Conservation (phyloP, 53 echinoderm and acorn worm genomes). For the Actinopyga echinites region DNA sequence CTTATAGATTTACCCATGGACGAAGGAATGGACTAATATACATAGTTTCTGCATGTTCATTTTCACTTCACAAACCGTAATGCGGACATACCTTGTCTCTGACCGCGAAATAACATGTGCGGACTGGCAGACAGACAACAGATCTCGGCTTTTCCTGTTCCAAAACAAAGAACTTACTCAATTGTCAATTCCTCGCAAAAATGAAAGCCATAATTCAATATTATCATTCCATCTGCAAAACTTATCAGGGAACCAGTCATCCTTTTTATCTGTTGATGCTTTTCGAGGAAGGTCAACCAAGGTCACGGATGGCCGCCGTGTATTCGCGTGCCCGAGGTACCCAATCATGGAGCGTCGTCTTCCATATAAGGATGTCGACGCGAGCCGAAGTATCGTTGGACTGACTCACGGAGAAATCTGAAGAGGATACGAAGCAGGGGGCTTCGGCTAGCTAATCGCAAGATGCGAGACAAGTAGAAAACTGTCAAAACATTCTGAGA, state of each 20-base stretch:
- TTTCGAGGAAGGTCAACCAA: not conserved
- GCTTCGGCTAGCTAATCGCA: not conserved
- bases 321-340: not conserved
- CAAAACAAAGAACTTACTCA: too few relatives aligned
- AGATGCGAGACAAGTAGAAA: not conserved
- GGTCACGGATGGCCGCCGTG: not conserved
- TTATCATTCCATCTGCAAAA: slow-evolving; percentile 6
- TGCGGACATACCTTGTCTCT: too few relatives aligned
- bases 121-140: too few relatives aligned
- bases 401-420: slow-evolving; percentile 20
- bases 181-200: not conserved
- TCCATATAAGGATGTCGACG: slow-evolving; percentile 11
- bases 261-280: too few relatives aligned
- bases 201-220: slow-evolving; percentile 8
- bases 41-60: too few relatives aligned
- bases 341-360: not conserved
- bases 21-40: too few relatives aligned
- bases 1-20: too few relatives aligned
- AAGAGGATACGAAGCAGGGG: not conserved
- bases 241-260: slow-evolving; percentile 8
- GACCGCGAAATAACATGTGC: too few relatives aligned
- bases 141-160: too few relatives aligned
- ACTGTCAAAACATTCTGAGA: slow-evolving; percentile 12
- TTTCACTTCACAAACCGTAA: too few relatives aligned
- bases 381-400: not conserved